phyloP scores from a whole-genome alignment of 2,888 invertebrate genomes.

The Drosophila flavopinicola region DNA sequence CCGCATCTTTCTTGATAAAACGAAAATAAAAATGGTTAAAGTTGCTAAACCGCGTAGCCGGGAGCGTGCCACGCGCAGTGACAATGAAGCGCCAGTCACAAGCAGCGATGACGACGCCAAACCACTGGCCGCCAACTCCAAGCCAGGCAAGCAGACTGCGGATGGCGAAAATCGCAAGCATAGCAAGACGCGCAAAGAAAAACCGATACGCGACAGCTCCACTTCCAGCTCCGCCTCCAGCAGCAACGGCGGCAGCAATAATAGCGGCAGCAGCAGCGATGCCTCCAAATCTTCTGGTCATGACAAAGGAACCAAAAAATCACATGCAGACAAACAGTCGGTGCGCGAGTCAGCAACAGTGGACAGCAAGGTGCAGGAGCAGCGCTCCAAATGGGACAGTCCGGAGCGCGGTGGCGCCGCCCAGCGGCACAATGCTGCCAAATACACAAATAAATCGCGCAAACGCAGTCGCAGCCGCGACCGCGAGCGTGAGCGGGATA shows the following conservation, averaged over 20 bases:
- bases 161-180: conserved; percentile 22
- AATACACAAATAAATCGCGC: conserved; percentile 24
- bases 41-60: conserved; percentile 20
- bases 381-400: conserved; percentile 81
- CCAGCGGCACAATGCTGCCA: conserved; percentile 31
- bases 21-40: conserved; percentile 31
- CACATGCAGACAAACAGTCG: conserved; percentile 10
- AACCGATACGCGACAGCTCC: conserved; percentile 28
- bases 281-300: conserved; percentile 40
- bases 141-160: conserved; percentile 15
- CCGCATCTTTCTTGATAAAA: conserved; percentile 1
- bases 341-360: conserved; percentile 10
- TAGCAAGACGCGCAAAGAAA: conserved; percentile 17
- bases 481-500: conserved; percentile 21
- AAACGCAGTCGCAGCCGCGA: no score
- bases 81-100: conserved; percentile 10
- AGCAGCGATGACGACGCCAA: conserved; percentile 25
- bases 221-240: conserved; percentile 31
- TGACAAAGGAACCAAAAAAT: conserved; percentile 20
- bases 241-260: conserved; percentile 19
- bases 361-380: conserved; percentile 51
- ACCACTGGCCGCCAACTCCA: conserved; percentile 9
- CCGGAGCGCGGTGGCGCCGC: conserved; percentile 49
- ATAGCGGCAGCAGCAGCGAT: conserved; percentile 20
- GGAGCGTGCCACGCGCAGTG: conserved; percentile 15